Evolutionary conservation across 2,797 vertebrate genomes (phyloP).

Genomic region (Hephaestus fuliginosus): DNA sequence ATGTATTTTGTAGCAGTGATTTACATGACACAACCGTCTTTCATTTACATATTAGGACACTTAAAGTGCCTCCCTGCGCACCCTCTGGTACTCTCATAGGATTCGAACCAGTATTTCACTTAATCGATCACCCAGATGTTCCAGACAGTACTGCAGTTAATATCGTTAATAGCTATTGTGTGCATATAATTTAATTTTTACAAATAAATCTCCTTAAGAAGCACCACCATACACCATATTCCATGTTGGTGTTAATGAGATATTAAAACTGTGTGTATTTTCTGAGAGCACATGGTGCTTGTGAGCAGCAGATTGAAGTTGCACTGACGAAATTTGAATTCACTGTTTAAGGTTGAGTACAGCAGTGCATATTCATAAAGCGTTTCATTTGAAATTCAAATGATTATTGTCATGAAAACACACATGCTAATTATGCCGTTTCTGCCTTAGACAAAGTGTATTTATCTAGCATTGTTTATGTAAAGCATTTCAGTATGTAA

Average conservation of each 20-base stretch:
- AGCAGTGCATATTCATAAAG: conserved; percentile 20
- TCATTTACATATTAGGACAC: conserved; percentile 38
- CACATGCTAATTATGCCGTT: conserved; percentile 26
- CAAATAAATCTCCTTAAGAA: conserved; percentile 1
- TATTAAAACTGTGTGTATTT: neutral
- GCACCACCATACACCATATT: conserved; percentile 8
- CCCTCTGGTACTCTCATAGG: conserved; percentile 18
- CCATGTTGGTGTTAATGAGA: conserved; percentile 14
- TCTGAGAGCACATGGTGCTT: neutral
- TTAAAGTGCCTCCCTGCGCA: conserved; percentile 17
- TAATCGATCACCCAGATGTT: conserved; percentile 41
- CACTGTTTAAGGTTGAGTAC: conserved; percentile 16
- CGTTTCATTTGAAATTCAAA: conserved; percentile 53
- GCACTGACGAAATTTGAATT: conserved; percentile 7
- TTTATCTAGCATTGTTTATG: conserved; percentile 35
- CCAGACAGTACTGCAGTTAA: conserved; percentile 11
- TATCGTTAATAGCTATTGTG: neutral
- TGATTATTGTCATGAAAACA: conserved; percentile 25
- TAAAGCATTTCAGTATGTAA: conserved; percentile 9
- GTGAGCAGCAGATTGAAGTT: neutral
- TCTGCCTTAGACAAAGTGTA: conserved; percentile 15
- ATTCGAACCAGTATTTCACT: conserved; percentile 25
- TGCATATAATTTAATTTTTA: conserved; percentile 6
- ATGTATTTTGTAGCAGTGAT: conserved; percentile 12
- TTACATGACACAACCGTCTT: conserved; percentile 11